phyloP scores from a whole-genome alignment of 2,113 vertebrate species.

The Sarotherodon lohbergeri region DNA sequence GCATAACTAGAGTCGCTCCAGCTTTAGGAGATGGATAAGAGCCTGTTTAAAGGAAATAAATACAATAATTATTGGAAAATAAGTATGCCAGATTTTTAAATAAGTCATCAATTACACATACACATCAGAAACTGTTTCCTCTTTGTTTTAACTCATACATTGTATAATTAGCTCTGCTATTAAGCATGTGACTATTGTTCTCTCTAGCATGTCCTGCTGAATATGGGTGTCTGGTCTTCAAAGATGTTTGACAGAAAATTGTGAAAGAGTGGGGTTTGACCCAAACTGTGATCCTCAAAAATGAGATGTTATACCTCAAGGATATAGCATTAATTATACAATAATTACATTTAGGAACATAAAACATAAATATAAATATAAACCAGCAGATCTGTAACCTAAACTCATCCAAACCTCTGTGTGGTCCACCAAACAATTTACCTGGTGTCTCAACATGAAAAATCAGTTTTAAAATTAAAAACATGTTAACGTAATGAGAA shows the following conservation, averaged over 20 bases:
- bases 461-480: not conserved
- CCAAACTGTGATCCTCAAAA: not conserved
- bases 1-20: constrained; percentile 92
- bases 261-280: not conserved
- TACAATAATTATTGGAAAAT: not conserved
- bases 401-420: not conserved
- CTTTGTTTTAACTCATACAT: not conserved
- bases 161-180: not conserved
- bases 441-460: not conserved
- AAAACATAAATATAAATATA: not conserved
- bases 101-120: not conserved
- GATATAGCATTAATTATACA: not conserved
- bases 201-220: not conserved
- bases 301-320: not conserved
- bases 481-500: not conserved
- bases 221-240: not conserved
- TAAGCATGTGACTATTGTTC: not conserved
- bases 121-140: not conserved
- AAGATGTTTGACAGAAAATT: not conserved
- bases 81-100: not conserved
- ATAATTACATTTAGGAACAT: not conserved
- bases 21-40: constrained; percentile 98
- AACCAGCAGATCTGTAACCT: not conserved
- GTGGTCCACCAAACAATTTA: not conserved
- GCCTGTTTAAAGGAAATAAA: constrained; percentile 67